Conservation (phyloP, 2,113 vertebrate genomes). For the Chaetops frenatus region DNA sequence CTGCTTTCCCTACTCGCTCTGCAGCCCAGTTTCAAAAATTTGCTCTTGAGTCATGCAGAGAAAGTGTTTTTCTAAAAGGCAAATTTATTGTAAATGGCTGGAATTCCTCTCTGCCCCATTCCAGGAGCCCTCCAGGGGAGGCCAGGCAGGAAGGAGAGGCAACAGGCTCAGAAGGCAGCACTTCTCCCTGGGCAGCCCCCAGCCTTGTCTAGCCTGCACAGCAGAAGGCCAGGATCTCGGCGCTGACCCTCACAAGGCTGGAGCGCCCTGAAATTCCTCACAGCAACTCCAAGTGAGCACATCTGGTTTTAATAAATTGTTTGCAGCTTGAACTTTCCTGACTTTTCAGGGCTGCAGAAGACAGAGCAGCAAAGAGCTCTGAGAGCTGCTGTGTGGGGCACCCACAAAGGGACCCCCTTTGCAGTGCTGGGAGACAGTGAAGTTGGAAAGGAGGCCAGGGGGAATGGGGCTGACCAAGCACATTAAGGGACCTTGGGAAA, state of each 20-base stretch:
- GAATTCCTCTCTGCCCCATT: background rate
- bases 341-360: background rate
- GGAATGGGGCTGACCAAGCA: background rate
- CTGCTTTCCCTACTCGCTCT: background rate
- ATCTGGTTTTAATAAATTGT: conserved; percentile 62
- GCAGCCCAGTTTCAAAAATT: background rate
- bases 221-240: conserved; percentile 1
- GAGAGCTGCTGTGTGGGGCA: accelerated
- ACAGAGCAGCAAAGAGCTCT: background rate
- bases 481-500: background rate
- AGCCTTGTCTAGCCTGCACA: background rate
- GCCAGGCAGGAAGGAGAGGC: background rate
- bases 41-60: background rate
- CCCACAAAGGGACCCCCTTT: background rate
- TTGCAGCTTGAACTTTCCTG: conserved; percentile 43
- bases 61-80: background rate
- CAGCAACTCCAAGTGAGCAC: conserved; percentile 26
- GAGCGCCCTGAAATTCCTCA: conserved; percentile 40
- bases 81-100: background rate
- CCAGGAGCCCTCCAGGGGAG: background rate
- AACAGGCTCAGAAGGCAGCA: background rate
- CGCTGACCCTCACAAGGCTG: background rate
- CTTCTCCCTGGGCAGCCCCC: background rate
- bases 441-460: background rate
- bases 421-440: background rate